phyloP scores from a whole-genome alignment of 2,113 vertebrate species.

The Chaetodon trifascialis region DNA sequence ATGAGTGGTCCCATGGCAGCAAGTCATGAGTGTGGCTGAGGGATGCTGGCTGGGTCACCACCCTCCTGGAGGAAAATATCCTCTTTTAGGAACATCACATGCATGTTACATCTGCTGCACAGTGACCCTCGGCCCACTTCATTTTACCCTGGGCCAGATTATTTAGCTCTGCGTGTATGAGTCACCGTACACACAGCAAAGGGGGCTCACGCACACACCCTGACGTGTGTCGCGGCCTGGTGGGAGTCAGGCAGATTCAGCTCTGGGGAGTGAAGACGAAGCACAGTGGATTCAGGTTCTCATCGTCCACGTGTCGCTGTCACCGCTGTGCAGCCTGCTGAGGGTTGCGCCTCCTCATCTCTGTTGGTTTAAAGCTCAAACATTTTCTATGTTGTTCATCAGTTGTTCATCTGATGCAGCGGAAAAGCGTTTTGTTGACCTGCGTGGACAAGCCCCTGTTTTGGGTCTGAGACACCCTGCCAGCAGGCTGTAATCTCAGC shows the following conservation, averaged over 20 bases:
- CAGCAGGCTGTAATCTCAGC: constrained; percentile 15
- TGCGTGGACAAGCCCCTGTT: background rate
- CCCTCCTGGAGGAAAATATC: constrained; percentile 19
- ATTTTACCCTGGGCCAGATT: constrained; percentile 4
- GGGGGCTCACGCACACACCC: background rate
- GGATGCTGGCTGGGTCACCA: constrained; percentile 38
- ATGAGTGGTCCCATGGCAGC: background rate
- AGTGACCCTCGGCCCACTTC: constrained; percentile 3
- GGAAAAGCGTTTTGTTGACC: no score
- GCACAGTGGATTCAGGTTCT: no score
- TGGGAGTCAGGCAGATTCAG: no score
- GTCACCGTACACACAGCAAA: background rate
- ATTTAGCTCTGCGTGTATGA: background rate
- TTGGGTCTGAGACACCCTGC: background rate
- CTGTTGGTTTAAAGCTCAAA: constrained; percentile 11
- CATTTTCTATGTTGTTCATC: no score
- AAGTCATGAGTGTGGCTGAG: constrained; percentile 36
- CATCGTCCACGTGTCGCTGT: constrained; percentile 17
- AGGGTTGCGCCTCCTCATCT: background rate
- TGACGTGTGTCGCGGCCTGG: background rate
- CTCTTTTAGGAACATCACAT: background rate
- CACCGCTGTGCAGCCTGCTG: background rate
- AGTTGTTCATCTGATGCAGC: no score
- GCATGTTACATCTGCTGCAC: background rate
- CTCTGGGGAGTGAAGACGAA: no score